Evolutionary conservation across 2,888 invertebrate genomes (phyloP).

Genomic region (Eupelmus urozonus): DNA sequence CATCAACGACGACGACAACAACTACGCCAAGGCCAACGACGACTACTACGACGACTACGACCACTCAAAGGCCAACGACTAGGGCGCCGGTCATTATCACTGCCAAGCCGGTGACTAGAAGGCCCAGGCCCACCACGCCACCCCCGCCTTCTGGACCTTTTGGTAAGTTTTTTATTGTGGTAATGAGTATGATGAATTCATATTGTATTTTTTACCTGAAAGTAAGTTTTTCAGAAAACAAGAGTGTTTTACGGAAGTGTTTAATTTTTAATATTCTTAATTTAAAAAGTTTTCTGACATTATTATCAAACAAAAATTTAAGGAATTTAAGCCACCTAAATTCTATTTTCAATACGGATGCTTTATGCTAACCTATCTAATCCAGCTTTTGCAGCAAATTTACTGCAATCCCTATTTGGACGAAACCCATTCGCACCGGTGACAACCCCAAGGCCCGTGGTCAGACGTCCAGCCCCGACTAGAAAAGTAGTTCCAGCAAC

Average conservation of each 20-base stretch:
- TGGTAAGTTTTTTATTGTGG: slow-evolving; percentile 42
- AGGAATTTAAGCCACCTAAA: no score
- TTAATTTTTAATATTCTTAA: no score
- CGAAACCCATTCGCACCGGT: slow-evolving; percentile 65
- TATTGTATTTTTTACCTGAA: no score
- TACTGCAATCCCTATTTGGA: slow-evolving; percentile 72
- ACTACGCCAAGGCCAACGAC: slow-evolving; percentile 57
- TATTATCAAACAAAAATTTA: no score
- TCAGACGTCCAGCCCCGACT: slow-evolving; percentile 48
- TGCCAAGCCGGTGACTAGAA: slow-evolving; percentile 64
- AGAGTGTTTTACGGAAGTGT: no score
- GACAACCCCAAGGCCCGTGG: slow-evolving; percentile 55
- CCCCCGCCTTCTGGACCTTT: slow-evolving; percentile 68
- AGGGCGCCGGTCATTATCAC: slow-evolving; percentile 62
- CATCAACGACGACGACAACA: slow-evolving; percentile 38
- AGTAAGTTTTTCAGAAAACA: no score
- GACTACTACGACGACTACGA: slow-evolving; percentile 58
- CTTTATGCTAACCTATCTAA: no score
- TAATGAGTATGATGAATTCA: no score
- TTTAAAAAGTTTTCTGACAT: no score
- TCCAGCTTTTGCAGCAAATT: slow-evolving; percentile 65
- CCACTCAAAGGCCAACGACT: slow-evolving; percentile 53
- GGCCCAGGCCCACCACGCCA: slow-evolving; percentile 73
- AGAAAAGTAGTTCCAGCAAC: slow-evolving; percentile 29
- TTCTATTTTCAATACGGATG: no score